These are phyloP conservation scores for Drosophila mercatorum DNA, from an alignment of 2,888 invertebrate species.

Conservation along the genomic window DNA sequence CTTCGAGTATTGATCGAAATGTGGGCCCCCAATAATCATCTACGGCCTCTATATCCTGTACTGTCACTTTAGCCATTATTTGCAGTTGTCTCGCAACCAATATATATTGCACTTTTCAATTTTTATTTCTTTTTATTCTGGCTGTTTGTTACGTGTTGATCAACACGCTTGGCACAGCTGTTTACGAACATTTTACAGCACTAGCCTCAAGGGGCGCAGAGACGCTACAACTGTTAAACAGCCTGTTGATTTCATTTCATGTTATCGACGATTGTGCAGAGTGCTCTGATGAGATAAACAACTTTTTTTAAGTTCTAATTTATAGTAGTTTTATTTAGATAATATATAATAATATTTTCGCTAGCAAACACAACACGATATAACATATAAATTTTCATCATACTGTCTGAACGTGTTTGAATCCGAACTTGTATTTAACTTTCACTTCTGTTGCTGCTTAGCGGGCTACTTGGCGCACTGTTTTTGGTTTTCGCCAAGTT, in stretches of 20 bases:
- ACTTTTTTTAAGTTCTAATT: not conserved
- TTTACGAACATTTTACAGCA: constrained; percentile 27
- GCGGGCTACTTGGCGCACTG: constrained; percentile 52
- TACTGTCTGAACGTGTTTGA: constrained; percentile 35
- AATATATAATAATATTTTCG: not conserved
- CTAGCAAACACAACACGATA: too few species aligned
- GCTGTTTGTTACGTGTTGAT: constrained; percentile 36
- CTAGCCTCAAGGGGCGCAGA: not conserved
- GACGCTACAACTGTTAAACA: constrained; percentile 17
- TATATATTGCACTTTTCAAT: constrained; percentile 8
- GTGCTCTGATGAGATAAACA: too few species aligned
- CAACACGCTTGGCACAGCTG: constrained; percentile 28
- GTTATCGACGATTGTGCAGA: not conserved
- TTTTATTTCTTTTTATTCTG: constrained; percentile 20
- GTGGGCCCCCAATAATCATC: constrained; percentile 97
- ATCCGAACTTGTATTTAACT: constrained; percentile 47
- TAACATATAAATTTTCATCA: constrained; percentile 19
- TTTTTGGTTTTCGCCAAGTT: constrained; percentile 55
- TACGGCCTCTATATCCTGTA: constrained; percentile 91
- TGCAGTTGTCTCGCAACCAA: not conserved
- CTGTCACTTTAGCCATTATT: constrained; percentile 80
- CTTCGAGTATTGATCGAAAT: constrained; percentile 95
- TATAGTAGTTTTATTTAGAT: not conserved
- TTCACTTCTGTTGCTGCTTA: constrained; percentile 57
- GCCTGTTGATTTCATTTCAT: constrained; percentile 36